Conservation (phyloP, 2,888 invertebrate species). For the Cyclophora albipunctata region DNA sequence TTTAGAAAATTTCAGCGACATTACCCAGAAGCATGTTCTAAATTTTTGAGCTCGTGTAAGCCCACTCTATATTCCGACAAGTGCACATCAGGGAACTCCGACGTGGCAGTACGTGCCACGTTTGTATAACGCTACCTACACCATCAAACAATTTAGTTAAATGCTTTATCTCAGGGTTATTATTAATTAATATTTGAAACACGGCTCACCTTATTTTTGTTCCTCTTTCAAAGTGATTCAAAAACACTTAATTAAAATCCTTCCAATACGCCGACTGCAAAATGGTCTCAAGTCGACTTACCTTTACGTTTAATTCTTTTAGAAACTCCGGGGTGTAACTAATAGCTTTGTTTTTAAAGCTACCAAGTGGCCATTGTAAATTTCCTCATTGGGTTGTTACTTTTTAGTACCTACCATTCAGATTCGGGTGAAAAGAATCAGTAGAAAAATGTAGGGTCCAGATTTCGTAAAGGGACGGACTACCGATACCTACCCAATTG, state of each 20-base stretch:
- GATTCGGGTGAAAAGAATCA: conserved; percentile 17
- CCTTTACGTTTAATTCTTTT: conserved; percentile 16
- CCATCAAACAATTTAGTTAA: conserved; percentile 26
- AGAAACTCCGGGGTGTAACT: conserved; percentile 9
- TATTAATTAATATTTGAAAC: no score
- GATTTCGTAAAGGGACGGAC: conserved; percentile 41
- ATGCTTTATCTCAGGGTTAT: neutral
- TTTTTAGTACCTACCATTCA: conserved; percentile 33
- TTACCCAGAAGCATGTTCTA: conserved; percentile 29
- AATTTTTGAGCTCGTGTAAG: conserved; percentile 29
- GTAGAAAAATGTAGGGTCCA: conserved; percentile 36
- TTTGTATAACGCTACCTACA: conserved; percentile 35
- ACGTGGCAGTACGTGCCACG: conserved; percentile 42
- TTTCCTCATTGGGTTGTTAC: conserved; percentile 25
- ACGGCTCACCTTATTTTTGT: no score
- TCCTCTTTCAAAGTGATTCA: no score
- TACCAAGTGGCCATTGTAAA: conserved; percentile 9
- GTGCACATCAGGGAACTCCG: conserved; percentile 33
- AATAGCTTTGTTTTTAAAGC: conserved; percentile 21
- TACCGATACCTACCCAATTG: conserved; percentile 36
- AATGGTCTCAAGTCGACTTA: conserved; percentile 12
- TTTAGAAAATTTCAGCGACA: conserved; percentile 45
- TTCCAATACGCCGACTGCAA: conserved; percentile 6
- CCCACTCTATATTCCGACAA: conserved; percentile 33
- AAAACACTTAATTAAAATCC: conserved; percentile 13